phyloP scores from a whole-genome alignment of 2,888 invertebrate genomes.

The Nesidiocoris tenuis region DNA sequence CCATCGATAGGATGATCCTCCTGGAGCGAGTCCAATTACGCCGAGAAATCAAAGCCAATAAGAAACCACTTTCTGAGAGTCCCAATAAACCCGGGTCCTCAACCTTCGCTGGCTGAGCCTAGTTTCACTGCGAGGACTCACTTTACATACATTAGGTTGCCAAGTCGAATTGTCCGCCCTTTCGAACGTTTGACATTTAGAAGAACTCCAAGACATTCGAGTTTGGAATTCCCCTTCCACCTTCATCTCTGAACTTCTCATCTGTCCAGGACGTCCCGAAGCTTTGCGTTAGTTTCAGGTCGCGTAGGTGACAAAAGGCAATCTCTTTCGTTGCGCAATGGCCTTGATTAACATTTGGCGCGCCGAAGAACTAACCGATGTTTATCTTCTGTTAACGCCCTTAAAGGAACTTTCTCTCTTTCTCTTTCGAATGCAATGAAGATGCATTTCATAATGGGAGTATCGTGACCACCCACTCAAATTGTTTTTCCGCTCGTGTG shows the following conservation, averaged over 20 bases:
- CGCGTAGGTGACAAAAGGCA: conserved; percentile 32
- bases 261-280: background rate
- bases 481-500: background rate
- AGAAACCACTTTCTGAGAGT: conserved; percentile 24
- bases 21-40: conserved; percentile 20
- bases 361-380: conserved; percentile 1
- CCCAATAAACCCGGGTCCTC: conserved; percentile 11
- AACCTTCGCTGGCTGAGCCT: conserved; percentile 18
- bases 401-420: conserved; percentile 26
- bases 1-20: too few species aligned
- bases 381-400: conserved; percentile 37
- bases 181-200: conserved; percentile 34
- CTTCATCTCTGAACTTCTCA: background rate
- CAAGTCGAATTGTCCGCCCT: conserved; percentile 26
- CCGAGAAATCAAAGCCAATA: conserved; percentile 30
- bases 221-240: conserved; percentile 11
- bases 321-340: conserved; percentile 34
- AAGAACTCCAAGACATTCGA: conserved; percentile 13
- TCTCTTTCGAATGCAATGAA: conserved; percentile 17
- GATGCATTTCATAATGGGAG: conserved; percentile 31
- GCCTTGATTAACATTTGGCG: conserved; percentile 36
- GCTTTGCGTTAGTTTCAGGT: background rate
- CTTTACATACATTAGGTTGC: conserved; percentile 34
- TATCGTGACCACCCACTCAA: conserved; percentile 15
- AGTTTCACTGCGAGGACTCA: conserved; percentile 33